Conservation (phyloP, 2,888 invertebrate species). For the Linnaemya tessellans region DNA sequence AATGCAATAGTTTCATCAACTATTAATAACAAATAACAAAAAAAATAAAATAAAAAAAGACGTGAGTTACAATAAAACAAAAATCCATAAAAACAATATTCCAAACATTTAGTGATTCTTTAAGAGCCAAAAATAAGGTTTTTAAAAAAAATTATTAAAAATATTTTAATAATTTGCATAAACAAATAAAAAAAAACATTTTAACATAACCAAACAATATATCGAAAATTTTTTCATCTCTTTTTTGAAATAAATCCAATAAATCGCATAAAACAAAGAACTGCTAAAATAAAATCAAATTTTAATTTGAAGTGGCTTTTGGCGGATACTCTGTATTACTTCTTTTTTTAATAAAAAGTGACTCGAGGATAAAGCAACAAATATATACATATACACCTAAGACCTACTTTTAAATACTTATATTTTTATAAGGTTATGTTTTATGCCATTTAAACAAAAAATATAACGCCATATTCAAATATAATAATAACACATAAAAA, state of each 20-base stretch:
- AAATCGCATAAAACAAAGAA: constrained; percentile 40
- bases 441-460: constrained; percentile 38
- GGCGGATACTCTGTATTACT: constrained; percentile 29
- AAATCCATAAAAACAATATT: constrained; percentile 65
- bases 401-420: constrained; percentile 38
- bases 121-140: constrained; percentile 24
- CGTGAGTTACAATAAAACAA: constrained; percentile 59
- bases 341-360: constrained; percentile 8
- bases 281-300: constrained; percentile 40
- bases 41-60: constrained; percentile 30
- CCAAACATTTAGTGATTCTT: constrained; percentile 65
- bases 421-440: constrained; percentile 30
- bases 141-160: constrained; percentile 56
- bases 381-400: constrained; percentile 26
- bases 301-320: constrained; percentile 51
- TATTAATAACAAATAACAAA: too few relatives aligned
- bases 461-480: constrained; percentile 42
- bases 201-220: constrained; percentile 55
- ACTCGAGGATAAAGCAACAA: constrained; percentile 12
- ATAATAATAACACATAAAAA: constrained; percentile 1
- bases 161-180: constrained; percentile 47
- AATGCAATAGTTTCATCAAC: constrained; percentile 50
- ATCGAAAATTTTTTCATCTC: constrained; percentile 56
- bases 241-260: constrained; percentile 37
- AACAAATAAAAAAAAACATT: constrained; percentile 15